Evolutionary conservation across 2,797 vertebrate genomes (phyloP).

Genomic region (Tragelaphus oryx): DNA sequence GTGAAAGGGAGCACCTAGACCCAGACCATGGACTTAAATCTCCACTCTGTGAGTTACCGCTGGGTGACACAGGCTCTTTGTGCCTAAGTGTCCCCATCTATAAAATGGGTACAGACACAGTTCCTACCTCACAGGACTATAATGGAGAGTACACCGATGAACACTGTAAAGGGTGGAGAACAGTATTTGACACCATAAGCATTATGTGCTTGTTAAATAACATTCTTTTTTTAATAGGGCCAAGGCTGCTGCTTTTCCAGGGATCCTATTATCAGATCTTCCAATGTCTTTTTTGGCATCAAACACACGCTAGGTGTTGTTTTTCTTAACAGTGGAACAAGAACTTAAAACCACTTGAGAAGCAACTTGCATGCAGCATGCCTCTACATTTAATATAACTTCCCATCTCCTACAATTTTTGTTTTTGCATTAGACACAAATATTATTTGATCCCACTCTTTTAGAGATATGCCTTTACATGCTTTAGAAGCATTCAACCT

Average conservation of each 20-base stretch:
- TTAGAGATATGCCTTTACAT: not conserved
- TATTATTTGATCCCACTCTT: not conserved
- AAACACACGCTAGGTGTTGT: not conserved
- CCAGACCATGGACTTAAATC: not conserved
- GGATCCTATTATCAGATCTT: not conserved
- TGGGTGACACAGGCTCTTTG: not conserved
- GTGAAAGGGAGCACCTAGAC: not conserved
- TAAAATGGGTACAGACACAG: not conserved
- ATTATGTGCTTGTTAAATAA: not conserved
- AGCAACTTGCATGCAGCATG: not conserved
- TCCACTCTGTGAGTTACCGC: not conserved
- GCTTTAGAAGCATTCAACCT: not conserved
- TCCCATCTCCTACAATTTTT: not conserved
- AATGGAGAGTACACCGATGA: not conserved
- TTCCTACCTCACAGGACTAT: not conserved
- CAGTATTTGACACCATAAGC: not conserved
- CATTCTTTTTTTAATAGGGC: not conserved
- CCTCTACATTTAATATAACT: not conserved
- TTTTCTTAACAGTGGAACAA: not conserved
- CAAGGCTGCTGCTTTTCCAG: not conserved
- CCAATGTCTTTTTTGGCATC: not conserved
- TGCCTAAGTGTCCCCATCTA: not conserved
- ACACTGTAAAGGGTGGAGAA: not conserved
- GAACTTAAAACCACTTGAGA: not conserved
- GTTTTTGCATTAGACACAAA: not conserved